phyloP scores from a whole-genome alignment of 2,797 vertebrate genomes.

The Acrossocheilus wenchowensis region DNA sequence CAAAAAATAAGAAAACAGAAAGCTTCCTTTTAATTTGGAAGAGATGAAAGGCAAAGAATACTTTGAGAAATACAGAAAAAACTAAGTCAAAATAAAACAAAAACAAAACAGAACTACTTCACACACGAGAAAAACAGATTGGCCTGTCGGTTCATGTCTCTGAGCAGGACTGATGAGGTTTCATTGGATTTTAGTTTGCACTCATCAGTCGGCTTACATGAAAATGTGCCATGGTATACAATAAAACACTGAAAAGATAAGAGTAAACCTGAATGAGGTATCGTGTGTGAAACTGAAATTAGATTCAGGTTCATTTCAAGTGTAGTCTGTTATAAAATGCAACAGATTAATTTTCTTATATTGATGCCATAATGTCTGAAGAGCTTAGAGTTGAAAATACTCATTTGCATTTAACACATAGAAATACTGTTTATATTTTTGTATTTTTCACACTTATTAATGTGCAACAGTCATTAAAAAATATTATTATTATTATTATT shows the following conservation, averaged over 20 bases:
- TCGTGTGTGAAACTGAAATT: constrained; percentile 4
- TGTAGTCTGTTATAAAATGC: neutral
- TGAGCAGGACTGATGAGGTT: neutral
- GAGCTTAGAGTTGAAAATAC: neutral
- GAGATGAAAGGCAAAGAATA: neutral
- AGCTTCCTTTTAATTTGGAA: neutral
- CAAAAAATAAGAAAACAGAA: neutral
- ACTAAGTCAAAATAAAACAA: neutral
- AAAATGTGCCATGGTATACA: neutral
- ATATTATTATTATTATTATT: too few relatives aligned
- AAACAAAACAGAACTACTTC: too few relatives aligned
- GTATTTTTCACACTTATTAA: too few relatives aligned
- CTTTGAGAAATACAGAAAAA: neutral
- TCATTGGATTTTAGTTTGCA: neutral
- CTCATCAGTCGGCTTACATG: neutral
- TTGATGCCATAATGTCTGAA: neutral
- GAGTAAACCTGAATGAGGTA: neutral
- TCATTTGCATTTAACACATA: neutral
- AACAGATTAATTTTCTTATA: neutral
- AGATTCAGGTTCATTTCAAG: neutral
- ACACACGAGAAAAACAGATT: neutral
- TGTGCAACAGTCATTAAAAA: too few relatives aligned
- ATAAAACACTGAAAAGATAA: neutral
- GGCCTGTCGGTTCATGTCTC: neutral
- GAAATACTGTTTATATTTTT: neutral